phyloP scores from a whole-genome alignment of 35 echinoderm and acorn worm species.

The Heliocidaris tuberculata region DNA sequence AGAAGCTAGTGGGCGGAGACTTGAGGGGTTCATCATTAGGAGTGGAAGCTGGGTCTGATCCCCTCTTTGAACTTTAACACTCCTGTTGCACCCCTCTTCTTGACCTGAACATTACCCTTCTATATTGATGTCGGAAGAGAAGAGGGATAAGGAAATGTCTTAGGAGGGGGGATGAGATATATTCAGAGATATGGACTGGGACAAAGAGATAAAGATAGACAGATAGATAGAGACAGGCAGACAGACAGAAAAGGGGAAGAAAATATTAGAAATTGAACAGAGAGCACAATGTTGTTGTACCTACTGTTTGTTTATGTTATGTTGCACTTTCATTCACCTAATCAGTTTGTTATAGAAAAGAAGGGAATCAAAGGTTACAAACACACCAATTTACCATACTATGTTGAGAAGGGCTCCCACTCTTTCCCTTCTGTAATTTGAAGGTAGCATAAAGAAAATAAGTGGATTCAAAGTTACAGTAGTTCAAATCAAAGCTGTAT shows the following conservation, averaged over 20 bases:
- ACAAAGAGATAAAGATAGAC: too few relatives aligned
- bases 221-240: too few relatives aligned
- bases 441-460: too few relatives aligned
- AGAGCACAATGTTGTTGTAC: not conserved
- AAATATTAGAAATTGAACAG: not conserved
- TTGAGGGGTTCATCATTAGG: not conserved
- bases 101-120: not conserved
- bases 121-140: not conserved
- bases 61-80: conserved; percentile 9
- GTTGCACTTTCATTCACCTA: not conserved
- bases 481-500: too few relatives aligned
- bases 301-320: not conserved
- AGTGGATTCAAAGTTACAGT: too few relatives aligned
- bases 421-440: too few relatives aligned
- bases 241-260: too few relatives aligned
- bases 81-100: not conserved
- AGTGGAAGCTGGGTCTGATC: not conserved
- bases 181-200: not conserved
- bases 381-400: too few relatives aligned
- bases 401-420: too few relatives aligned
- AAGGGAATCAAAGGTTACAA: too few relatives aligned
- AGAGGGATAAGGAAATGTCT: not conserved
- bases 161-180: not conserved
- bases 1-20: not conserved
- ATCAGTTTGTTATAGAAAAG: not conserved